Base-by-base conservation (phyloP, 1,140 invertebrate species). In the Pollicipes pollicipes region DNA sequence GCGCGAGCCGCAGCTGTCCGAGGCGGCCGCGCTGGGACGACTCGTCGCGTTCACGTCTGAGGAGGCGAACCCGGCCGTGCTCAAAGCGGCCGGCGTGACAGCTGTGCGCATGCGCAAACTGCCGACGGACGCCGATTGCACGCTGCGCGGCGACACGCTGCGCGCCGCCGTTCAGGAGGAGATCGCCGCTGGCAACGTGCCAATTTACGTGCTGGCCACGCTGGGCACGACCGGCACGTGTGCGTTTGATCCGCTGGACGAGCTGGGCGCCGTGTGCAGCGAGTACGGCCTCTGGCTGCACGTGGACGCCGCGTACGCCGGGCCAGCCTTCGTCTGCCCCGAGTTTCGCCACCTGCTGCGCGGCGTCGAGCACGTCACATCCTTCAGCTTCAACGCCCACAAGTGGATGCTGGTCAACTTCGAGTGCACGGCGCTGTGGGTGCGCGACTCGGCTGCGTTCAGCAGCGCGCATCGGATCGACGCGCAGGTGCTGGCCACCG, bases 391-490 rank as follows among this genome's bases (percentile, higher is more conserved):
- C 76, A 97, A 97, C 77, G 93, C 93, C 0, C 93, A 97, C 80
- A 97, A 97, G 79, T 97, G 93, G 93, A 83, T 97, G 83, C 78
- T 97, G 72, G 89, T 95, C 0, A 97, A 94, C 79, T 97, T 97
- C 76, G 93, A 96, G 79, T 96, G 93, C 77, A 95, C 92, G 0
- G 85, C 72, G 30, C 71, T 73, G 70, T 73, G 71, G 71, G 69
- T 83, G 69, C 75, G 32, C 63, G 69, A 72, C 37, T 73, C 69
- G 29, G 68, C 66, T 6, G 30, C 72, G 10, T 58, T 76, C 6
- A 72, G 72, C 68, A 87, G 93, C 82, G 91, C 95, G 0, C 98
- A 98, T 80, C 95, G 94, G 76, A 92, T 98, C 0, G 95, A 98
- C 81, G 94, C 95, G 0, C 79, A 97, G 0, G 98, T 98, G 73